phyloP scores from a whole-genome alignment of 2,113 vertebrate species.

The Carlito syrichta region DNA sequence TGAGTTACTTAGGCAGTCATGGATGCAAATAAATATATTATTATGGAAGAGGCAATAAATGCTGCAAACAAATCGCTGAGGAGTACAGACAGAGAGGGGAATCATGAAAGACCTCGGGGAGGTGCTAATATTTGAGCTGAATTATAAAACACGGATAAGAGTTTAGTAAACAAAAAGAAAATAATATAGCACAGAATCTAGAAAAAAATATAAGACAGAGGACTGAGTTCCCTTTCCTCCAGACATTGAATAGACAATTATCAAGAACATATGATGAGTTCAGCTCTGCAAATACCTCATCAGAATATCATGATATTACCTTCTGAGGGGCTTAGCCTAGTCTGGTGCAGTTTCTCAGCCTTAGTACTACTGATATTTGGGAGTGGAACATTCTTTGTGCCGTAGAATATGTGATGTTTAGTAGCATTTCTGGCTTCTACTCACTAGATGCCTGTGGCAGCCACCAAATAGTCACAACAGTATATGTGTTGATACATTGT shows the following conservation, averaged over 20 bases:
- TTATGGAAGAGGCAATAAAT: neutral
- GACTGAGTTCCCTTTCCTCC: neutral
- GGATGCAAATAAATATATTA: neutral
- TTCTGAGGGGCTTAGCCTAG: neutral
- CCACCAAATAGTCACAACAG: neutral
- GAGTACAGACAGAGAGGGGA: rapidly evolving
- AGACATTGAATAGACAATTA: neutral
- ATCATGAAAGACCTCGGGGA: rapidly evolving
- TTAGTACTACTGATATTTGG: neutral
- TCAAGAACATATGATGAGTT: neutral
- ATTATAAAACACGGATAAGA: neutral
- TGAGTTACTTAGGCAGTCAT: neutral
- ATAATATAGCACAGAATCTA: neutral
- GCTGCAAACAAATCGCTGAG: too few relatives aligned
- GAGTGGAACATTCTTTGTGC: too few relatives aligned
- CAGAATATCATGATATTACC: neutral
- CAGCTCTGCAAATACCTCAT: neutral
- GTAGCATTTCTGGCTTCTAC: neutral
- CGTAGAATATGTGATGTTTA: neutral
- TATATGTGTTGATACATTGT: neutral
- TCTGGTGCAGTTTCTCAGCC: neutral
- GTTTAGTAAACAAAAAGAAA: neutral
- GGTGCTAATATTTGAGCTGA: neutral
- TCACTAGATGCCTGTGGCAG: neutral
- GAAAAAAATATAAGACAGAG: neutral